Base-by-base conservation (phyloP, 2,113 vertebrate genomes). In the Azemiops feae region DNA sequence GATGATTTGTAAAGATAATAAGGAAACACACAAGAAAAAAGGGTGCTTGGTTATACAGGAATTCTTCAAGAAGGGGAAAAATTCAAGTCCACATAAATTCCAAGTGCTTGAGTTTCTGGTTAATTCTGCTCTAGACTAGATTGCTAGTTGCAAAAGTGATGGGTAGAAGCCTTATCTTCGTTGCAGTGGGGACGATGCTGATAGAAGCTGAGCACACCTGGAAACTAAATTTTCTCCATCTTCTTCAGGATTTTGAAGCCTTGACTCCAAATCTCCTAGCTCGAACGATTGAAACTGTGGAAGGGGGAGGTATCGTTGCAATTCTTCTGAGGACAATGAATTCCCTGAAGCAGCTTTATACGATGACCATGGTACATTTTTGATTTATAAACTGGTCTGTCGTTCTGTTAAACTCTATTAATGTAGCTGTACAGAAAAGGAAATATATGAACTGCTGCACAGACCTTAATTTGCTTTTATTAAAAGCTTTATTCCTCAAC, bases 291-390 rank as follows among this genome's bases (percentile, higher is more conserved):
- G 99, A 99, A 96, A 99, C 99, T 0, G 99, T 99, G 0, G 99
- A 99, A 98, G 99, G 99, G 0, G 99, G 99, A 0, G 99, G 99
- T 2, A 96, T 99, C 20, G 98, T 99, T 91, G 98, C 98, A 55
- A 98, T 99, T 89, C 98, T 99, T 12, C 97, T 99, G 1, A 98
- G 99, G 94, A 99, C 98, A 0, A 98, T 99, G 98, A 98, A 98
- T 94, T 99, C 99, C 0, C 98, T 99, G 88, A 99, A 99, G 96
- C 99, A 99, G 97, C 97, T 99, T 5, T 99, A 99, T 74, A 99
- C 99, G 0, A 98, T 99, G 98, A 98, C 99, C 20, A 99, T 99
- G 99, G 99, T 99, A 97, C 54, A 87, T 69, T 69, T 69, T 69
- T n/a, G 4, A 4, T 69, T 69, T 69, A 69, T 69, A 34, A 69